Base-by-base conservation (phyloP, 2,113 vertebrate genomes). In the Hyaena hyaena region DNA sequence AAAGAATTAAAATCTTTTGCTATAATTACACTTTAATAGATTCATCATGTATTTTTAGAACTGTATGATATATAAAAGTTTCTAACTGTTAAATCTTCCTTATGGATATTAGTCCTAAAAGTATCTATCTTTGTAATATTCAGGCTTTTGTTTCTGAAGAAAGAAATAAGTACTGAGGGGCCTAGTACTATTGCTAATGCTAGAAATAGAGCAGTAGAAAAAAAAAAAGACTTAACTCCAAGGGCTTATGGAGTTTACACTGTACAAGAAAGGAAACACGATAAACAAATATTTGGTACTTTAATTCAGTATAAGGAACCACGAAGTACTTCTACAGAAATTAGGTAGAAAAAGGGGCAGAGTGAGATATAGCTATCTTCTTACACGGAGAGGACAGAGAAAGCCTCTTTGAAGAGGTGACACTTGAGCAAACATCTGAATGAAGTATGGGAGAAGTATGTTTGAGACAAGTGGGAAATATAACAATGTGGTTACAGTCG, bases 1-100 rank as follows among this genome's bases (percentile, higher is more conserved):
- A 48, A 14, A 39, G 39, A 39, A 87, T 48, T 76, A 76, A 74
- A 88, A 83, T 24, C n/a, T 50, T 53, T 83, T 23, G 83, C 31
- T 77, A 24, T 15, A 87, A 55, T 33, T 93, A 23, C 35, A 73
- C 28, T 83, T 92, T 45, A 95, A 91, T 50, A 83, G 77, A 95
- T 88, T 95, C 50, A 95, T 3, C 28, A 88, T 61, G 28, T 71
- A 92, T 83, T 96, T 83, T 68, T 69, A 69, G 21, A 82, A 83
- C 24, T 43, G 11, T 66, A 17, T 90, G 82, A 68, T 73, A 83
- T 48, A 43, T 63, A 55, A 53, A 83, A 61, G 55, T 88, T 58
- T 82, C 10, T 31, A 63, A 71, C 3, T 88, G 26, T 83, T 39
- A 23, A 24, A 82, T 50, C 39, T 95, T 80, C 43, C 61, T 86